Evolutionary conservation across 2,113 vertebrate genomes (phyloP).

Genomic region (Melozone crissalis): DNA sequence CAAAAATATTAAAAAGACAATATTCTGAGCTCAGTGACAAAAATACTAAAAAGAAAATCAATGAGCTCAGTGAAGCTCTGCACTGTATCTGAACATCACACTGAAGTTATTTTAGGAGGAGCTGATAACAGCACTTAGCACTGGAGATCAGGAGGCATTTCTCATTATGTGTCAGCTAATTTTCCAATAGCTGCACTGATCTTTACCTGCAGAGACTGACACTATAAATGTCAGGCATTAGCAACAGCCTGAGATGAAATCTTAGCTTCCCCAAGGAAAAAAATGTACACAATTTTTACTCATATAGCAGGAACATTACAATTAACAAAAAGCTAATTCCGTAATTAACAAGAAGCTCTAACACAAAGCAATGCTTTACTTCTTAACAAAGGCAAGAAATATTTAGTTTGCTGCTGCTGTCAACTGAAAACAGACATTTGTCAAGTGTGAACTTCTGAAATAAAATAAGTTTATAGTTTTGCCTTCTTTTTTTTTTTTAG

Average conservation of each 20-base stretch:
- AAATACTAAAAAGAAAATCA: not conserved
- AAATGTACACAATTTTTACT: not conserved
- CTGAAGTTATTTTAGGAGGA: not conserved
- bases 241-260: not conserved
- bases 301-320: not conserved
- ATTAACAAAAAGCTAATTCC: not conserved
- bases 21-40: not conserved
- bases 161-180: not conserved
- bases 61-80: not conserved
- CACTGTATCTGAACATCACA: not conserved
- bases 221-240: not conserved
- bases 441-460: not conserved
- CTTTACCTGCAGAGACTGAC: not conserved
- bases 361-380: not conserved
- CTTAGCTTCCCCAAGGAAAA: not conserved
- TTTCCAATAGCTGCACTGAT: not conserved
- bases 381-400: not conserved
- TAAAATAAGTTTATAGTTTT: not conserved
- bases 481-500: not conserved
- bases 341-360: not conserved
- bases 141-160: not conserved
- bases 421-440: not conserved
- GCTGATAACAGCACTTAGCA: not conserved
- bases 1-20: not conserved
- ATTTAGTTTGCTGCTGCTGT: not conserved